phyloP scores from a whole-genome alignment of 2,113 vertebrate genomes.

The Tragelaphus scriptus region DNA sequence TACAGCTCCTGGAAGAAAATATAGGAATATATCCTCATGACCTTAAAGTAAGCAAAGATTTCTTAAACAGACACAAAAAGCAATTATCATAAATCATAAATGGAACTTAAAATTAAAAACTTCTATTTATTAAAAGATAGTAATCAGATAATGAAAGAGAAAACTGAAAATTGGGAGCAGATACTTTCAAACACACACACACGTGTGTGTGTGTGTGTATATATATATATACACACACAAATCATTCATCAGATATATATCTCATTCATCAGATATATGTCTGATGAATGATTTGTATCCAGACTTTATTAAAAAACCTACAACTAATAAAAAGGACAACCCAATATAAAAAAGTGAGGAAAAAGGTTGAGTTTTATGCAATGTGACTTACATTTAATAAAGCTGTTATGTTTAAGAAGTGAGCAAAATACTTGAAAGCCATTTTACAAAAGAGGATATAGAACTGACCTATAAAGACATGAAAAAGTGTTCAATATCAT shows the following conservation, averaged over 20 bases:
- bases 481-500: neutral
- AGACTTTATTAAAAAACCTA: neutral
- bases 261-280: too few species aligned
- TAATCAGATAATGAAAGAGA: neutral
- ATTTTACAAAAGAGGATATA: neutral
- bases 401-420: neutral
- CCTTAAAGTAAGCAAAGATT: neutral
- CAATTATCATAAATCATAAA: neutral
- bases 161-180: neutral
- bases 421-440: neutral
- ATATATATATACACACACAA: fast-evolving
- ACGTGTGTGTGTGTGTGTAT: fast-evolving
- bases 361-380: neutral
- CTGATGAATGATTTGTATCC: neutral
- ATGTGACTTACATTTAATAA: neutral
- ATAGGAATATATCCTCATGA: neutral
- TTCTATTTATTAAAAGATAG: neutral
- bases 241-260: too few species aligned
- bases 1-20: neutral
- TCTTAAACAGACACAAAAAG: neutral
- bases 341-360: neutral
- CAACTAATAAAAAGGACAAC: neutral
- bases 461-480: neutral
- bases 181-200: neutral
- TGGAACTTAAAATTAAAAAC: neutral